Conservation (phyloP, 1,140 invertebrate genomes). For the Meloidogyne chitwoodi region DNA sequence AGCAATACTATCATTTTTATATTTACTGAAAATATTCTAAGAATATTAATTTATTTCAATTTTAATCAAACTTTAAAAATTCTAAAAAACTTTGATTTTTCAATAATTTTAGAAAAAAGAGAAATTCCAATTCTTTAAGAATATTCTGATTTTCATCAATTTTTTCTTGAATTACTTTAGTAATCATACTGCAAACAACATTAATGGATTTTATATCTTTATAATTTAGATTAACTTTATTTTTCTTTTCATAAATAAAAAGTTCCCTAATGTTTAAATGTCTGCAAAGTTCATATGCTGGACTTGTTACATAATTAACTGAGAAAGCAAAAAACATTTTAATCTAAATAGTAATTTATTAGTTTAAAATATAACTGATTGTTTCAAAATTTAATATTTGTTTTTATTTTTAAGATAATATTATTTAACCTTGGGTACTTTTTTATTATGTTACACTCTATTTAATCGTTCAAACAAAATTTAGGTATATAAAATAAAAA, state of each 20-base stretch:
- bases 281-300: neutral
- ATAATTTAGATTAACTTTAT: neutral
- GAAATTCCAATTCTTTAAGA: neutral
- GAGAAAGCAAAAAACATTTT: neutral
- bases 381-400: too few relatives aligned
- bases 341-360: neutral
- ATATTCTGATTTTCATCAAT: neutral
- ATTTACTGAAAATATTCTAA: neutral
- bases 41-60: too few relatives aligned
- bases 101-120: neutral
- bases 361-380: too few relatives aligned
- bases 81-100: neutral
- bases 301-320: neutral
- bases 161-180: neutral
- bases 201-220: neutral
- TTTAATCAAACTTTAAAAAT: neutral
- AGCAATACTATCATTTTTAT: neutral
- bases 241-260: neutral
- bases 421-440: too few relatives aligned
- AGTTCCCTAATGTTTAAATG: neutral
- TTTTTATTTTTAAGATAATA: too few relatives aligned
- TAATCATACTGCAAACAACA: neutral
- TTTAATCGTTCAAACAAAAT: too few relatives aligned
- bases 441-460: too few relatives aligned
- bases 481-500: too few relatives aligned